Percentiles rank a stretch among this genome's conserved stretches.
Evolutionary conservation across 1,140 invertebrate genomes (phyloP).

Genomic region (Araneus ventricosus): DNA sequence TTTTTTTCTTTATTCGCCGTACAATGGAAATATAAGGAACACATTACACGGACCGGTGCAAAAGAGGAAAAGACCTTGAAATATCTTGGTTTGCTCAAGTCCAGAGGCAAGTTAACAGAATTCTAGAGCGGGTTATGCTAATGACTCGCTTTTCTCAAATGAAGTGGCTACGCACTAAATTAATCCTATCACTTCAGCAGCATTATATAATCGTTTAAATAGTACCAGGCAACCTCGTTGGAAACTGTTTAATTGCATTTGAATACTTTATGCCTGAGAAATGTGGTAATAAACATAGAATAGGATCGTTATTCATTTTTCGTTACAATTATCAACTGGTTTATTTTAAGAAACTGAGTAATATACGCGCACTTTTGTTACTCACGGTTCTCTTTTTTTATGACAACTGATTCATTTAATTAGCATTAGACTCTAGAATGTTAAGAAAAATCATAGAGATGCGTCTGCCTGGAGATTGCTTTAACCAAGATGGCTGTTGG

Average conservation of each 20-base stretch:
- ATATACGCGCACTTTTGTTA: too few relatives aligned
- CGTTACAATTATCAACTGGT: too few relatives aligned
- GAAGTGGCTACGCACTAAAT: background rate
- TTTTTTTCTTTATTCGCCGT: background rate
- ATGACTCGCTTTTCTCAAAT: background rate
- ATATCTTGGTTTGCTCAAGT: background rate
- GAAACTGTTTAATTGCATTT: background rate
- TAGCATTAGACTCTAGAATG: too few relatives aligned
- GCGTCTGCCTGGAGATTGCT: too few relatives aligned
- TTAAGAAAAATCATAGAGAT: too few relatives aligned
- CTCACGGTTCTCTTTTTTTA: too few relatives aligned
- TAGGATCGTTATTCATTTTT: too few relatives aligned
- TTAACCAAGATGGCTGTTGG: too few relatives aligned
- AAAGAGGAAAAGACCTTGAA: conserved; percentile 35
- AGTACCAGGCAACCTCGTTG: background rate
- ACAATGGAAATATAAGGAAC: background rate
- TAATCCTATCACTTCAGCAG: background rate
- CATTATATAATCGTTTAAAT: background rate
- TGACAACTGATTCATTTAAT: too few relatives aligned
- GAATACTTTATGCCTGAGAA: too few relatives aligned
- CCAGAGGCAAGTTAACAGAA: background rate
- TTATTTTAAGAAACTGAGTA: too few relatives aligned
- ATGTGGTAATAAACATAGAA: too few relatives aligned
- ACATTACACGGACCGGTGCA: background rate
- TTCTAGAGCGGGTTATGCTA: conserved; percentile 9